phyloP scores from a whole-genome alignment of 2,113 vertebrate species.

The Eptesicus fuscus region DNA sequence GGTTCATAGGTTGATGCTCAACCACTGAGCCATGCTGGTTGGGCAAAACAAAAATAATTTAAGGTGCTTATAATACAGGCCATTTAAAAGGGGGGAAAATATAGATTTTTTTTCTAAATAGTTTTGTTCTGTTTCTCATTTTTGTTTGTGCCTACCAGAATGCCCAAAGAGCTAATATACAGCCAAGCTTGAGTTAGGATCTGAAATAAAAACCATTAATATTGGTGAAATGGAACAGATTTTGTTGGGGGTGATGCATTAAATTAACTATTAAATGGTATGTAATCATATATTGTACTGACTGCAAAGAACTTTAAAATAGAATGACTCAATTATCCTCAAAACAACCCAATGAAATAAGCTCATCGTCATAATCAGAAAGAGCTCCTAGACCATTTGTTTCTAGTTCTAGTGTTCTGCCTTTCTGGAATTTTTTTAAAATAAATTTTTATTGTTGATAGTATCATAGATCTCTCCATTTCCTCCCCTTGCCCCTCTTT shows the following conservation, averaged over 20 bases:
- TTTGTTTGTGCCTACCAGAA: background rate
- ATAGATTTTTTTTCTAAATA: background rate
- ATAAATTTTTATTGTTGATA: too few relatives aligned
- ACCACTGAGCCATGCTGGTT: too few relatives aligned
- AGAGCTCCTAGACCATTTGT: background rate
- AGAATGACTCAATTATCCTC: background rate
- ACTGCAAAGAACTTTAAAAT: background rate
- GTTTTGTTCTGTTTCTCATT: background rate
- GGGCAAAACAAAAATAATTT: background rate
- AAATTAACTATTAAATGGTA: background rate
- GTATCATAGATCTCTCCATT: too few relatives aligned
- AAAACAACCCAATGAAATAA: background rate
- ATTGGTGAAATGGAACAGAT: background rate
- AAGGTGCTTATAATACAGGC: background rate
- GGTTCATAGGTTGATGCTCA: too few relatives aligned
- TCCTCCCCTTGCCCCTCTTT: too few relatives aligned
- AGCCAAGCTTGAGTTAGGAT: background rate
- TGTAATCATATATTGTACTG: background rate
- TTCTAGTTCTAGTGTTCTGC: background rate
- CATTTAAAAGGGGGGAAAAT: background rate
- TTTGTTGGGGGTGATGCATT: background rate
- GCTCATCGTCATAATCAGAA: background rate
- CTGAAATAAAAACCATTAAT: background rate
- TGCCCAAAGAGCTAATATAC: background rate
- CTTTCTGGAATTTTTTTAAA: background rate